Evolutionary conservation across 2,888 invertebrate species (phyloP), one percentile per base, ranked within the genome.

Genomic region (Parnassius smintheus): DNA sequence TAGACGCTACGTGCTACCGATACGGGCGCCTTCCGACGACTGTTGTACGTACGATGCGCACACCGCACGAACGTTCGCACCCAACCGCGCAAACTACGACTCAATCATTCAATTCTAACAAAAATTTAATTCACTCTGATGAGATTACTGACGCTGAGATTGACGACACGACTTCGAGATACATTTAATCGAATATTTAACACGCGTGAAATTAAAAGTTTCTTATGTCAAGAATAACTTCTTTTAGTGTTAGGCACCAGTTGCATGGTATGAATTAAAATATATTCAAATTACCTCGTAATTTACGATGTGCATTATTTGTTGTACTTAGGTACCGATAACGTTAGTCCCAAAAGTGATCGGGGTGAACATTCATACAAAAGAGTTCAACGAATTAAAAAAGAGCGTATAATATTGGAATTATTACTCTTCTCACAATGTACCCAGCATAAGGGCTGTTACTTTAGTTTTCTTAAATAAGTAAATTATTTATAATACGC

Each of bases 351-450:
- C 71, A 42, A 53, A 51, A 11, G n/a, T 58, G 25, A 41, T 49
- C 41, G 44, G 8, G 9, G n/a, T 42, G 44, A 63, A 67, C 68
- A 68, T 67, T 68, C 72, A 68, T 80, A 82, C 74, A 83, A 85
- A 86, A 86, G 86, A 87, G 82, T 85, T 87, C 86, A 86, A 87
- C 86, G 86, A 81, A 74, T 79, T 74, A 65, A 49, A 13, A 48
- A 11, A 48, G 10, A 10, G 2, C 10, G 10, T 8, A 44, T 10
- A 44, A 10, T 10, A 44, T 10, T 9, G 44, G 4, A 10, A 44
- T 44, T 44, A 44, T 44, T 44, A 44, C 10, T 10, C 44, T 44
- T 1, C 44, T 2, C 7, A 44, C 2, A 44, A 11, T 44, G 3
- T 11, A 8, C 44, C 9, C 44, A 11, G 3, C 44, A 44, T 9